Conservation (phyloP, 2,888 invertebrate species). For the Conchocele bisecta region DNA sequence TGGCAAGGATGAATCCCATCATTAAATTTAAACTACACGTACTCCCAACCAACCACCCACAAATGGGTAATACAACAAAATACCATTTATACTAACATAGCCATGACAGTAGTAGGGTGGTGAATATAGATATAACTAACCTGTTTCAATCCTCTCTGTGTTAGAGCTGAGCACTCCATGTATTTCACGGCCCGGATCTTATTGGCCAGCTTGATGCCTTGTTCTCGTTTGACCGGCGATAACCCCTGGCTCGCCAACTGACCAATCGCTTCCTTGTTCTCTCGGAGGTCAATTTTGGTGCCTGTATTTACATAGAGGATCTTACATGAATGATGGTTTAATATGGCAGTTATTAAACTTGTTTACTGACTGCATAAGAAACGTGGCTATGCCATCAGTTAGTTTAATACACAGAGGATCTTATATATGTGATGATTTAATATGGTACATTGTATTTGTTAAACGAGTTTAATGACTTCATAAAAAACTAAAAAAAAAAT, state of each 20-base stretch:
- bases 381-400: too few relatives aligned
- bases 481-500: too few relatives aligned
- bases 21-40: too few relatives aligned
- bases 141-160: slow-evolving; percentile 98
- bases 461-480: too few relatives aligned
- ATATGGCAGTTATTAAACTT: too few relatives aligned
- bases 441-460: too few relatives aligned
- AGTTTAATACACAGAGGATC: too few relatives aligned
- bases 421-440: too few relatives aligned
- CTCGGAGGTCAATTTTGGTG: slow-evolving; percentile 99
- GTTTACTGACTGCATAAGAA: too few relatives aligned
- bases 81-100: not conserved
- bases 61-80: too few relatives aligned
- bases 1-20: too few relatives aligned
- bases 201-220: slow-evolving; percentile 98
- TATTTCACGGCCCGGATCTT: slow-evolving; percentile 99
- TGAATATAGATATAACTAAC: slow-evolving; percentile 73
- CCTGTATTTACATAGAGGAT: slow-evolving; percentile 85
- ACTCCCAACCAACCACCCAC: too few relatives aligned
- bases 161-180: slow-evolving; percentile 99
- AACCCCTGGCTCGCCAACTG: slow-evolving; percentile 96
- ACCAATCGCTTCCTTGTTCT: slow-evolving; percentile 97
- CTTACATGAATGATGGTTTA: not conserved
- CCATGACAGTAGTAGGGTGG: not conserved
- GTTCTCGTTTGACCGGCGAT: slow-evolving; percentile 97